phyloP scores from a whole-genome alignment of 2,888 invertebrate genomes.

The Bombylius discolor region DNA sequence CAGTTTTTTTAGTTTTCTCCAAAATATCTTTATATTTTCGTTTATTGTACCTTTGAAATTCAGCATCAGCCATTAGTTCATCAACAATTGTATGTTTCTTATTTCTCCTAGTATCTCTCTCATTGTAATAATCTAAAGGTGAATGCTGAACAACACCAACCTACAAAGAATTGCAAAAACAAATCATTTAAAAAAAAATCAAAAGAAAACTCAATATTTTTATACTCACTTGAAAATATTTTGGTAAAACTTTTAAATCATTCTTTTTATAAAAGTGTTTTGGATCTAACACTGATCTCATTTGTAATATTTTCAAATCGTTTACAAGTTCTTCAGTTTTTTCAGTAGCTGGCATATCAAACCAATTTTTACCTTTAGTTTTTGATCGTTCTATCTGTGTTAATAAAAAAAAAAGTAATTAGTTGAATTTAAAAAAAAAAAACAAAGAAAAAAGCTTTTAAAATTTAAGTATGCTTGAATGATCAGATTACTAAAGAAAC shows the following conservation, averaged over 20 bases:
- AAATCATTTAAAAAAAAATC: not conserved
- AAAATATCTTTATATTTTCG: slow-evolving; percentile 66
- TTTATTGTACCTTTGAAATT: slow-evolving; percentile 69
- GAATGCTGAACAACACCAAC: slow-evolving; percentile 73
- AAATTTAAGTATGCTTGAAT: too few relatives aligned
- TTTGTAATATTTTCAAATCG: slow-evolving; percentile 79
- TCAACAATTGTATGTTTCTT: slow-evolving; percentile 85
- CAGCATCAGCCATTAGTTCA: slow-evolving; percentile 79
- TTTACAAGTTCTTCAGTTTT: slow-evolving; percentile 76
- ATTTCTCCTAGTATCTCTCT: slow-evolving; percentile 70
- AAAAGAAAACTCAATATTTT: not conserved
- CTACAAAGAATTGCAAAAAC: slow-evolving; percentile 32
- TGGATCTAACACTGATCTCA: slow-evolving; percentile 84
- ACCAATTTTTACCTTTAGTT: slow-evolving; percentile 83
- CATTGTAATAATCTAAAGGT: slow-evolving; percentile 74
- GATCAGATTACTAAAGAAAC: slow-evolving; percentile 39
- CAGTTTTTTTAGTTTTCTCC: slow-evolving; percentile 52
- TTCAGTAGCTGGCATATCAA: slow-evolving; percentile 75
- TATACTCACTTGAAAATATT: slow-evolving; percentile 73
- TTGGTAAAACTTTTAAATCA: slow-evolving; percentile 72
- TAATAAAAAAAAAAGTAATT: not conserved
- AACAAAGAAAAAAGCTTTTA: not conserved
- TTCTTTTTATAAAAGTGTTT: slow-evolving; percentile 93
- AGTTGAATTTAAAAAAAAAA: not conserved
- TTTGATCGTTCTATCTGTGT: slow-evolving; percentile 57